Evolutionary conservation across 2,113 vertebrate species (phyloP).

Genomic region (Brachyhypopomus occidentalis): DNA sequence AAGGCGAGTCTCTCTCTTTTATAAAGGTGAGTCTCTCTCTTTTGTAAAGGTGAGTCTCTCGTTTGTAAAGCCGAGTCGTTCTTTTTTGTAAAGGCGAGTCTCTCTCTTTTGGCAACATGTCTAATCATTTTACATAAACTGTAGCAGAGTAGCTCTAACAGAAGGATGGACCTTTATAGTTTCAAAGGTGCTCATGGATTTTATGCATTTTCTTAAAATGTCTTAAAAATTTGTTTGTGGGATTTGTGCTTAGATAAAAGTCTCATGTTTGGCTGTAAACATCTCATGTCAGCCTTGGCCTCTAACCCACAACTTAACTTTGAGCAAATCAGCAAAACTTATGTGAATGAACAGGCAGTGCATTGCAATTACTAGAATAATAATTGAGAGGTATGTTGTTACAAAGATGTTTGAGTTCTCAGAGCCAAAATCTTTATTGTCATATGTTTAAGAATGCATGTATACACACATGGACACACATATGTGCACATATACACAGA

Average conservation of each 20-base stretch:
- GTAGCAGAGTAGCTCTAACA: background rate
- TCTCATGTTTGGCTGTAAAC: background rate
- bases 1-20: background rate
- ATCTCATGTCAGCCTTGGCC: no score
- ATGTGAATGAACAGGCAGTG: no score
- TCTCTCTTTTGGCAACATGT: background rate
- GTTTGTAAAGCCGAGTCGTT: background rate
- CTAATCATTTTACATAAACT: background rate
- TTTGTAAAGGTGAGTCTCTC: background rate
- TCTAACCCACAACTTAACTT: no score
- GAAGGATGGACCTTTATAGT: background rate
- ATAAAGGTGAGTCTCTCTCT: background rate
- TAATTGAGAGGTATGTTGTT: no score
- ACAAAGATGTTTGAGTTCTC: no score
- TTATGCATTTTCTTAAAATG: background rate
- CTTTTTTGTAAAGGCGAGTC: no score
- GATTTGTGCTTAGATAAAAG: background rate
- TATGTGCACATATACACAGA: background rate
- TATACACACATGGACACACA: slow-evolving; percentile 5
- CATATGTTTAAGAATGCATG: background rate
- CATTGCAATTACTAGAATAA: no score
- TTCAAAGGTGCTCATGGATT: background rate
- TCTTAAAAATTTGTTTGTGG: background rate
- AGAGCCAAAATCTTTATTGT: no score
- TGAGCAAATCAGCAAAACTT: no score